phyloP scores from a whole-genome alignment of 2,888 invertebrate genomes.

The Aphidius colemani region DNA sequence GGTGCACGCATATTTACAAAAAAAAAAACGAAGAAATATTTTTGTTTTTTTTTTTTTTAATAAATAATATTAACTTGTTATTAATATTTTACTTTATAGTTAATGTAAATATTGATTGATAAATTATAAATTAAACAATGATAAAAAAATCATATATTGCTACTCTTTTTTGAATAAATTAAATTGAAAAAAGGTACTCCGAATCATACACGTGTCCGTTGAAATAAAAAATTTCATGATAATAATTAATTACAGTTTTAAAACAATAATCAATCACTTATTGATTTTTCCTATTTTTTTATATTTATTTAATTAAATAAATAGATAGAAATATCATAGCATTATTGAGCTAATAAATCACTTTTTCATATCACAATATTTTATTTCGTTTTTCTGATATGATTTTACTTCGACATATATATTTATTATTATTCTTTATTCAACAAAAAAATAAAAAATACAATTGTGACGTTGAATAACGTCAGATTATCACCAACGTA shows the following conservation, averaged over 20 bases:
- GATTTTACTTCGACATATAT: no score
- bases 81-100: neutral
- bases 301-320: no score
- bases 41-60: neutral
- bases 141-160: conserved; percentile 18
- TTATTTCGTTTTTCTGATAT: no score
- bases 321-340: no score
- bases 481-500: conserved; percentile 23
- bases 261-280: neutral
- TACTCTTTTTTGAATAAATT: conserved; percentile 2
- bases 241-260: neutral
- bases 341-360: no score
- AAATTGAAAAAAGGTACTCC: conserved; percentile 4
- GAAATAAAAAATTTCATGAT: neutral
- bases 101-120: conserved; percentile 6
- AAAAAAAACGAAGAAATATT: neutral
- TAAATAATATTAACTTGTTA: neutral
- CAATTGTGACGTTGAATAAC: conserved; percentile 27
- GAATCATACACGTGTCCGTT: conserved; percentile 7
- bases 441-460: no score
- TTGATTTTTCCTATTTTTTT: no score
- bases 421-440: no score
- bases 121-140: neutral
- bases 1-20: conserved; percentile 38
- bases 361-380: no score